A percentile compares a stretch with the other conserved stretches of the same genome.
phyloP scores from a whole-genome alignment of 53 echinoderm and acorn worm genomes.

The Echinarachnius parma region DNA sequence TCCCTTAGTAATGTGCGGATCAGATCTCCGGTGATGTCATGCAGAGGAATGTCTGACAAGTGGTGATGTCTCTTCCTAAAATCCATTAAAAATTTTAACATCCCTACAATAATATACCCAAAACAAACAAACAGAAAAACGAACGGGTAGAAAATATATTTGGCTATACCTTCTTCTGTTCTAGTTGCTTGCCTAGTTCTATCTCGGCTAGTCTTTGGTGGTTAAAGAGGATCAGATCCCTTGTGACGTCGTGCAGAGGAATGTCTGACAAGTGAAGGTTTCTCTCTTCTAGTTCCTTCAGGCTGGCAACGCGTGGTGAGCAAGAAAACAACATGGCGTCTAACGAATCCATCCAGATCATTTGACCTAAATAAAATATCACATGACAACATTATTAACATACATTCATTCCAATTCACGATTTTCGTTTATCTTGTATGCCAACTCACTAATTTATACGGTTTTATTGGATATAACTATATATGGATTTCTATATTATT shows the following conservation, averaged over 20 bases:
- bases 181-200: slow-evolving; percentile 92
- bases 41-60: slow-evolving; percentile 88
- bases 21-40: slow-evolving; percentile 94
- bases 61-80: slow-evolving; percentile 83
- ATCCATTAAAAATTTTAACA: no score
- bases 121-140: no score
- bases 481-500: no score
- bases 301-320: slow-evolving; percentile 88
- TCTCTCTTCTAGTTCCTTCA: slow-evolving; percentile 90
- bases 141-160: no score
- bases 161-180: slow-evolving; percentile 66
- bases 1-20: no score
- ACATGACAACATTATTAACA: no score
- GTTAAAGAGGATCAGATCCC: slow-evolving; percentile 94
- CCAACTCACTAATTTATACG: no score
- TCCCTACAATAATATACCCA: no score
- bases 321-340: slow-evolving; percentile 95
- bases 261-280: slow-evolving; percentile 90
- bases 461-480: no score
- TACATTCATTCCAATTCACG: no score
- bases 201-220: slow-evolving; percentile 95
- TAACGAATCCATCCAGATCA: slow-evolving; percentile 91
- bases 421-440: no score
- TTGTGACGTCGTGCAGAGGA: slow-evolving; percentile 93
- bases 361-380: no score